These are phyloP conservation scores for Drosophila anceps DNA, from an alignment of 2,888 invertebrate genomes.

Conservation along the genomic window DNA sequence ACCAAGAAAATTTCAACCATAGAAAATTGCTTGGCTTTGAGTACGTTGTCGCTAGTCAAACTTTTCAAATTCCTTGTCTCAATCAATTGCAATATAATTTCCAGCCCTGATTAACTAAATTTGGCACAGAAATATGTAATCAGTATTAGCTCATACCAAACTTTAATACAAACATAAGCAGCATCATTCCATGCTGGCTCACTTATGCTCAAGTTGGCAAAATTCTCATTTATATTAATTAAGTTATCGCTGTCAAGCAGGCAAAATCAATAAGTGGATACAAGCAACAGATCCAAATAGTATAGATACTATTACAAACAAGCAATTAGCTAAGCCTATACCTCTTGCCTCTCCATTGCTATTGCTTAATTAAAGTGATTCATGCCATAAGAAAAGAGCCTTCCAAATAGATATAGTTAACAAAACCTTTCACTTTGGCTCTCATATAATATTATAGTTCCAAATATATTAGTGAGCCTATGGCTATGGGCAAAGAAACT, in stretches of 20 bases:
- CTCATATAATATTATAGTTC: background rate
- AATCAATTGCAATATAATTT: background rate
- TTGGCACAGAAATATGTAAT: background rate
- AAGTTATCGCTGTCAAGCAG: constrained; percentile 29
- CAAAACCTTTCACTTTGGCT: background rate
- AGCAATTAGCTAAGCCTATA: background rate
- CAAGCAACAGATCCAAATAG: background rate
- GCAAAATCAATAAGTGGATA: constrained; percentile 49
- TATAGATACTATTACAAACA: constrained; percentile 7
- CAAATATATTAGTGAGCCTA: background rate
- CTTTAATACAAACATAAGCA: background rate
- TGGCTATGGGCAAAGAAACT: too few species aligned
- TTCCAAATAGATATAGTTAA: constrained; percentile 26
- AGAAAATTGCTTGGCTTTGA: background rate
- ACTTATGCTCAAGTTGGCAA: constrained; percentile 41
- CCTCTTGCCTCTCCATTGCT: background rate
- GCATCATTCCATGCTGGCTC: constrained; percentile 1
- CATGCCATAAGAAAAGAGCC: background rate
- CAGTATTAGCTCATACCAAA: background rate
- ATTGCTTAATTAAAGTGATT: constrained; percentile 53
- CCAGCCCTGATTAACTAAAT: background rate
- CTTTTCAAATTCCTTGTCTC: background rate
- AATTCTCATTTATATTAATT: constrained; percentile 55
- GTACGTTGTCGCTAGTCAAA: too few species aligned
- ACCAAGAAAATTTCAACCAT: background rate